Conservation (phyloP, 2,888 invertebrate species). For the Troides aeacus region DNA sequence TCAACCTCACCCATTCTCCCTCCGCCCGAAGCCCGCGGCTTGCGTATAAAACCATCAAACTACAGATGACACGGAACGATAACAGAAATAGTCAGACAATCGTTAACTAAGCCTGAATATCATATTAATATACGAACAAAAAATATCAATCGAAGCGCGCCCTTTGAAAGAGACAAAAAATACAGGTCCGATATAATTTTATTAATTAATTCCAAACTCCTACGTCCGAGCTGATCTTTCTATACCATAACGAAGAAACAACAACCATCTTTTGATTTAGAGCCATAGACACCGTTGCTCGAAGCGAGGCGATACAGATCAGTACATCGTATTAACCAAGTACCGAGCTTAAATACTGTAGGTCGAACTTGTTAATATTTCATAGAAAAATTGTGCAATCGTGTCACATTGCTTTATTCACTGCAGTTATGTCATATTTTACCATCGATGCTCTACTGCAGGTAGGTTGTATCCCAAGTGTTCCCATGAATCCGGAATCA, state of each 20-base stretch:
- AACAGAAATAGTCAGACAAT: conserved; percentile 28
- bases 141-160: conserved; percentile 19
- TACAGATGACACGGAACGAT: conserved; percentile 23
- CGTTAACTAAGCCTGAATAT: conserved; percentile 35
- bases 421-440: too few species aligned
- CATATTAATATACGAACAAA: conserved; percentile 36
- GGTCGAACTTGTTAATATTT: neutral
- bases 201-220: conserved; percentile 68
- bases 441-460: too few species aligned
- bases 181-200: conserved; percentile 43
- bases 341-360: neutral
- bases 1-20: conserved; percentile 1
- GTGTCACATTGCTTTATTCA: too few species aligned
- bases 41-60: conserved; percentile 13
- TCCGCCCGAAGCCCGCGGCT: neutral
- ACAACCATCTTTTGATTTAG: conserved; percentile 33
- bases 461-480: too few species aligned
- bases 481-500: too few species aligned
- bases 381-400: too few species aligned
- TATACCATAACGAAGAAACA: conserved; percentile 31
- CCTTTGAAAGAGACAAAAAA: conserved; percentile 35
- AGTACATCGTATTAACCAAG: neutral
- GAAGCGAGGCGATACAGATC: conserved; percentile 8
- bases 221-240: conserved; percentile 42
- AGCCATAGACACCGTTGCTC: neutral